These are phyloP conservation scores for Pristionchus entomophagus DNA, from an alignment of 2,888 invertebrate genomes.

Conservation along the genomic window DNA sequence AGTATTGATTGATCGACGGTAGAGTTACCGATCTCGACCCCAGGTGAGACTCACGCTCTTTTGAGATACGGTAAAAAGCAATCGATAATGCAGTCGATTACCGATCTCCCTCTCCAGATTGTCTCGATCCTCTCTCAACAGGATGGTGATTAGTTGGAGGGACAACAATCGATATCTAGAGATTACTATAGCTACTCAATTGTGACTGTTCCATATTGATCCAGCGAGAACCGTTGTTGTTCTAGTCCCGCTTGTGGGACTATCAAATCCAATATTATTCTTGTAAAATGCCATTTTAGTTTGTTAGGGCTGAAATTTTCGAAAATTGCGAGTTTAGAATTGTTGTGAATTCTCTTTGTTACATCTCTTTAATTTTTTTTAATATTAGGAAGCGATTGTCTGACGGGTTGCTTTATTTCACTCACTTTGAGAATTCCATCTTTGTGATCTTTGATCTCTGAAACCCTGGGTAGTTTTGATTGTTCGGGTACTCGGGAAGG, in stretches of 20 bases:
- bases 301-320: neutral
- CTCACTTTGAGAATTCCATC: constrained; percentile 19
- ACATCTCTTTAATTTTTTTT: neutral
- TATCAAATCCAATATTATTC: constrained; percentile 19
- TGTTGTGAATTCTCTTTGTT: constrained; percentile 12
- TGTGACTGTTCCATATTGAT: neutral
- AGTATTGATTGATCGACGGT: constrained; percentile 47
- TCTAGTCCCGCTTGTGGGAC: constrained; percentile 41
- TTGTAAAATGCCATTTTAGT: constrained; percentile 25
- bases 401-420: neutral
- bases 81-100: neutral
- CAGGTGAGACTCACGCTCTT: neutral
- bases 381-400: neutral
- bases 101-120: constrained; percentile 12
- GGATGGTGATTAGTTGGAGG: constrained; percentile 29
- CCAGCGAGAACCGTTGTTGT: neutral
- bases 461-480: constrained; percentile 35
- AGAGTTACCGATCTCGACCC: constrained; percentile 21
- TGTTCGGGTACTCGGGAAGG: constrained; percentile 1
- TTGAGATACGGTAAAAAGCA: neutral
- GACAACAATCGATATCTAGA: constrained; percentile 10
- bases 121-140: neutral
- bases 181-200: constrained; percentile 19
- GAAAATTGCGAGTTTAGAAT: neutral
- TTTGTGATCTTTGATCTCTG: constrained; percentile 31